Evolutionary conservation across 1,140 invertebrate genomes (phyloP), one percentile per base, ranked within the genome.

Genomic region (Babylonia areolata): DNA sequence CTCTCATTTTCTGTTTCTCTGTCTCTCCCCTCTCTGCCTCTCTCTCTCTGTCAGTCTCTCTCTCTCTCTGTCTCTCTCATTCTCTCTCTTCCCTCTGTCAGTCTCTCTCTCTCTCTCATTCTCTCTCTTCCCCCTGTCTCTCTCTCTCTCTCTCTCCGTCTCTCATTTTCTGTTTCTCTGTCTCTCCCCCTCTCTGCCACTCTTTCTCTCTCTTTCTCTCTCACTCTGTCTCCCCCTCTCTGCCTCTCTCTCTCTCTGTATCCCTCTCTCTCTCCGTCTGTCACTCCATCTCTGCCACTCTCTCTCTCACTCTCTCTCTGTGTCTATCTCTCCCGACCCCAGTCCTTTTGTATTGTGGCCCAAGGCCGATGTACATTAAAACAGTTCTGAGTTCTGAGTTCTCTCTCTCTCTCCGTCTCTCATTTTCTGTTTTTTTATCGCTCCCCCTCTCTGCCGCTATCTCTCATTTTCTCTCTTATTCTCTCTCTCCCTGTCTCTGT

Each of bases 371-470:
- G n/a, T n/a, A n/a, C n/a, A n/a, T n/a, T n/a, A n/a, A n/a, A n/a
- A n/a, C n/a, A n/a, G n/a, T n/a, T n/a, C n/a, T n/a, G n/a, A n/a
- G n/a, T n/a, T n/a, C n/a, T n/a, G n/a, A n/a, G n/a, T n/a, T n/a
- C n/a, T n/a, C 69, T 17, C 69, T 35, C 69, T 35, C 69, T 17
- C 69, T 35, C 69, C 33, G 28, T 35, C 69, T 35, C 69, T 35
- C 69, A 17, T 5, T 73, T 23, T 73, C 69, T 73, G 28, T 73
- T 31, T 35, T 31, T 73, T 23, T 73, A 9, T 73, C 31, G 6
- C 69, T 73, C 69, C 35, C 69, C 35, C 69, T 73, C 69, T 73
- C 69, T 73, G 28, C 35, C 69, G 33, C 69, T 73, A 17, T 73
- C 69, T 73, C 31, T 35, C 31, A 5, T 23, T 35, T 23, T 35